Evolutionary conservation across 2,888 invertebrate genomes (phyloP).

Genomic region (Halictus quadricinctus): DNA sequence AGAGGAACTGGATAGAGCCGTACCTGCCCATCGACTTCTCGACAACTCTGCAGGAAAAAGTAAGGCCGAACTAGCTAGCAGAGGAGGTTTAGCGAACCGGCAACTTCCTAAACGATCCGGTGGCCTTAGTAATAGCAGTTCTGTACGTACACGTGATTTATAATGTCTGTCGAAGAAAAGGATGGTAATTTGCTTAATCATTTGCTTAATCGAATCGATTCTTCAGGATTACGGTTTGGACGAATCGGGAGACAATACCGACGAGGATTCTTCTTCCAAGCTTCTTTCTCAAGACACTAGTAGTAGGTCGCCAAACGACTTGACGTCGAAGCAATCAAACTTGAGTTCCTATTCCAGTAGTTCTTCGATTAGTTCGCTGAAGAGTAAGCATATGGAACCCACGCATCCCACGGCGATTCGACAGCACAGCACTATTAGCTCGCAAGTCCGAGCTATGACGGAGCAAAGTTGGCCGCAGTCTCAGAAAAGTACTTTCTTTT

Average conservation of each 20-base stretch:
- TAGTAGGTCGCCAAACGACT: constrained; percentile 81
- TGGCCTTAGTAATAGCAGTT: constrained; percentile 86
- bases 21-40: constrained; percentile 93
- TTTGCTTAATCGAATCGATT: not conserved
- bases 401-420: constrained; percentile 77
- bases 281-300: constrained; percentile 75
- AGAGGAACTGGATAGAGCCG: constrained; percentile 92
- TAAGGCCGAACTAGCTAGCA: constrained; percentile 93
- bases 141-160: constrained; percentile 81
- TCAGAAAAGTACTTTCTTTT: constrained; percentile 74
- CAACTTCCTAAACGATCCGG: constrained; percentile 85
- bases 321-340: constrained; percentile 78
- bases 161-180: not conserved
- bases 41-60: constrained; percentile 93
- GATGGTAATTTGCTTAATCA: not conserved
- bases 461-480: constrained; percentile 80
- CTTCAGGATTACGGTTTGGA: constrained; percentile 89
- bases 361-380: constrained; percentile 79
- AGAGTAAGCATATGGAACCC: constrained; percentile 78
- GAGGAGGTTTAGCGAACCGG: constrained; percentile 89
- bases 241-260: constrained; percentile 87
- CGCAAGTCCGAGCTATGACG: constrained; percentile 81
- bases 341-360: constrained; percentile 80
- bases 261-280: constrained; percentile 83
- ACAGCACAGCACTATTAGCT: constrained; percentile 81